These are phyloP conservation scores for Limosa lapponica DNA, from an alignment of 2,797 vertebrate genomes.

Conservation along the genomic window DNA sequence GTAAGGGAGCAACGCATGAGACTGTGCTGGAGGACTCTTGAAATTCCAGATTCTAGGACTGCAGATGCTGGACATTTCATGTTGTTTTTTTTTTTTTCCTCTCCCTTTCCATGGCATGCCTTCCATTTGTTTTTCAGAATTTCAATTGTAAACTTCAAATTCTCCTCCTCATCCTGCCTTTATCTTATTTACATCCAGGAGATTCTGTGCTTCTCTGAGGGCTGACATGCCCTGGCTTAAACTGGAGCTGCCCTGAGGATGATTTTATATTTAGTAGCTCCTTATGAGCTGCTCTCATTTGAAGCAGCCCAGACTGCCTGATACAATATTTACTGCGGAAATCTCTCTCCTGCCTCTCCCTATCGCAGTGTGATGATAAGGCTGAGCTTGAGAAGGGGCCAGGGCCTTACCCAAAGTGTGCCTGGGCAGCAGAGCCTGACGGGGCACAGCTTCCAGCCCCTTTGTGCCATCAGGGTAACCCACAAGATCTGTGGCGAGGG, in stretches of 20 bases:
- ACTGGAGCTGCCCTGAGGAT: constrained; percentile 44
- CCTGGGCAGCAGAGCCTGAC: neutral
- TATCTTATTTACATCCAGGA: neutral
- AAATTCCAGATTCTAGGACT: neutral
- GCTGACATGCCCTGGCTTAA: constrained; percentile 42
- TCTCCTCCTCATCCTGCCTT: neutral
- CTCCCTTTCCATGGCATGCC: neutral
- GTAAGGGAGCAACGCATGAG: neutral
- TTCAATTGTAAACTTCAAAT: neutral
- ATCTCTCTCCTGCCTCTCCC: neutral
- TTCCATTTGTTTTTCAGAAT: neutral
- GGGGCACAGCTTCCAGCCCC: neutral
- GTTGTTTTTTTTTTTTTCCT: neutral
- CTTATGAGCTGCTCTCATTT: constrained; percentile 43
- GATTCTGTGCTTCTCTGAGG: neutral
- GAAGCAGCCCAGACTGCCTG: constrained; percentile 2
- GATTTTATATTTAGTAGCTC: constrained; percentile 62
- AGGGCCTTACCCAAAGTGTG: neutral
- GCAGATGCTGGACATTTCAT: neutral
- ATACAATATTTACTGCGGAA: constrained; percentile 15
- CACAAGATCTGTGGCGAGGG: neutral
- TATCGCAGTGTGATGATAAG: neutral
- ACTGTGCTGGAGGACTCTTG: neutral
- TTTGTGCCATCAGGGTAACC: neutral
- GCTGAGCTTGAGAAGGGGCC: neutral